Evolutionary conservation across 2,113 vertebrate species (phyloP), one percentile per base, ranked within the genome.

Genomic region (Nanorana parkeri): DNA sequence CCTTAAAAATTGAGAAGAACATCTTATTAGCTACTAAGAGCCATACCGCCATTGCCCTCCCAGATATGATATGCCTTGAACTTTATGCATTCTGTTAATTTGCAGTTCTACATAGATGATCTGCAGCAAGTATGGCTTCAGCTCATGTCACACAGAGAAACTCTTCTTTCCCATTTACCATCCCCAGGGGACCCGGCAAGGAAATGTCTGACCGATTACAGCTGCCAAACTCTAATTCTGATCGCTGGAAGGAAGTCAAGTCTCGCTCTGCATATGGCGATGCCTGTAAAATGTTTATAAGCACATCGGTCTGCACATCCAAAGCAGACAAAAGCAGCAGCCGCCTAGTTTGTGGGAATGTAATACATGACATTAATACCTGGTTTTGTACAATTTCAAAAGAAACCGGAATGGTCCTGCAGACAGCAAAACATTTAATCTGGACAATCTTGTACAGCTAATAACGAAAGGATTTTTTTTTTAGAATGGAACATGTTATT

Each of bases 141-240:
- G 24, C 76, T 66, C 61, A 65, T 67, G 47, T 67, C 63, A 28
- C 20, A 63, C 32, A 51, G 29, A 71, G 36, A 72, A 81, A 51
- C 29, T 64, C 54, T 58, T 68, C 65, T 69, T 71, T 80, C 67
- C 68, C 68, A 69, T 66, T 81, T 65, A 81, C 60, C 68, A 51
- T 56, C 72, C 80, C 80, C 69, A 66, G 66, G 61, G 55, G 69
- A 65, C 29, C 20, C 3, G 63, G 55, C 26, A 41, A 66, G 80
- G 69, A 74, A 81, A 81, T 81, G 47, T 81, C 68, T 81, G 54
- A 65, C 68, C 54, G 55, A 47, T 47, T 65, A 54, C 23, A 73
- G 41, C 79, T 63, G 68, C 68, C 79, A 81, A 81, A 24, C 67
- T 74, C 68, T 81, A 74, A 81, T 66, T 74, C 61, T 74, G 80